Evolutionary conservation across 2,113 vertebrate species (phyloP).

Genomic region (Lampris megalopsis): DNA sequence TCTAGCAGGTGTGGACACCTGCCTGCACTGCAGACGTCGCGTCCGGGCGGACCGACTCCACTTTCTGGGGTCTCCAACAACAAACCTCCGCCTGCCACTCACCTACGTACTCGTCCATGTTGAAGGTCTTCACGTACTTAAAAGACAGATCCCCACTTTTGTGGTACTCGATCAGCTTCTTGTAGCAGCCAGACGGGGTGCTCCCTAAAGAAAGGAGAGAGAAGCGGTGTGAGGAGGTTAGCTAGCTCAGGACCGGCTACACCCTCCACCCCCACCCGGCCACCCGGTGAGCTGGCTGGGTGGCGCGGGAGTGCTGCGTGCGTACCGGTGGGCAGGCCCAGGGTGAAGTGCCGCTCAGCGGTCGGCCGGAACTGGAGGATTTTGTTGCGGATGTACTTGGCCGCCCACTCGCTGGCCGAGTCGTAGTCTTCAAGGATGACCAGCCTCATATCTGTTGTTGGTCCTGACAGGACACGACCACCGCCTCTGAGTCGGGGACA

Average conservation of each 20-base stretch:
- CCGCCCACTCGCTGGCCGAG: conserved; percentile 96
- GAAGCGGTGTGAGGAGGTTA: too few species aligned
- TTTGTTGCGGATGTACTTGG: conserved; percentile 95
- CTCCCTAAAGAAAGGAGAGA: conserved; percentile 80
- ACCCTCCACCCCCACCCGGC: too few species aligned
- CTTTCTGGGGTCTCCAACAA: too few species aligned
- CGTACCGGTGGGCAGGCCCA: conserved; percentile 94
- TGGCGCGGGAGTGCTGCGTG: background rate
- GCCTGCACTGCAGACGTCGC: too few species aligned
- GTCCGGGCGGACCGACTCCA: too few species aligned
- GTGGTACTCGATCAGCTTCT: conserved; percentile 91
- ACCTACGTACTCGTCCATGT: conserved; percentile 99
- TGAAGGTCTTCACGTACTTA: conserved; percentile 96
- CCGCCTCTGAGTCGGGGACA: too few species aligned
- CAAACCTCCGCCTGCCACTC: conserved; percentile 63
- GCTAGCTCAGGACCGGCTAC: too few species aligned
- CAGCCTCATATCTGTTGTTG: conserved; percentile 86
- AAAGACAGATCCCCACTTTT: conserved; percentile 92
- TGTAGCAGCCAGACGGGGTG: conserved; percentile 92
- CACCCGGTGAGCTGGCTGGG: too few species aligned
- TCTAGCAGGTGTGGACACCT: too few species aligned
- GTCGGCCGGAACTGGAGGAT: conserved; percentile 92
- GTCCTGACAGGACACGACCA: too few species aligned
- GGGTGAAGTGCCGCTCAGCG: conserved; percentile 89
- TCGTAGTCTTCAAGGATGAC: conserved; percentile 97